Evolutionary conservation across 2,113 vertebrate genomes (phyloP).

Genomic region (Bostrychus sinensis): DNA sequence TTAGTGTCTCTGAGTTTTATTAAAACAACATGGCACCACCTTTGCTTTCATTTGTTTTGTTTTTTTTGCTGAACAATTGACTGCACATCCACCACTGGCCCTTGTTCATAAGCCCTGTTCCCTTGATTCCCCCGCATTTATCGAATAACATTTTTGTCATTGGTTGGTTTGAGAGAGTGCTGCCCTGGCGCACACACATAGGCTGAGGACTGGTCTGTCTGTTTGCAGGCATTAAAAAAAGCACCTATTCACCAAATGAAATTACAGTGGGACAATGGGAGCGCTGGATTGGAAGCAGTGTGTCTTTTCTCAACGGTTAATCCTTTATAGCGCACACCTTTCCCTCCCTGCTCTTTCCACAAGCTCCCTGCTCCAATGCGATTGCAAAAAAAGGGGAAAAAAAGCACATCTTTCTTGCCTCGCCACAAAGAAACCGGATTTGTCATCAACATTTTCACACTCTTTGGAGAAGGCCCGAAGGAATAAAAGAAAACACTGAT

Average conservation of each 20-base stretch:
- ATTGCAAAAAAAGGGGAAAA: too few species aligned
- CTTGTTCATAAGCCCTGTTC: constrained; percentile 16
- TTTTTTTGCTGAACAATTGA: neutral
- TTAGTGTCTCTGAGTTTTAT: too few species aligned
- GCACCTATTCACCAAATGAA: constrained; percentile 80
- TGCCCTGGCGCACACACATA: constrained; percentile 63
- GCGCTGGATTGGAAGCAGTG: constrained; percentile 72
- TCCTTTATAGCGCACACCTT: constrained; percentile 62
- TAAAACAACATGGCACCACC: too few species aligned
- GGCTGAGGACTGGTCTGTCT: constrained; percentile 73
- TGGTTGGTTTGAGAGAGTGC: constrained; percentile 47
- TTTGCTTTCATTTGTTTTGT: too few species aligned
- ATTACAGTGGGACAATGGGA: constrained; percentile 79
- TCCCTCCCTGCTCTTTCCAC: constrained; percentile 41
- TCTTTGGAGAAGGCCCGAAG: constrained; percentile 30
- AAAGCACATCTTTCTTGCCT: constrained; percentile 60
- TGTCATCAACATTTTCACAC: constrained; percentile 67
- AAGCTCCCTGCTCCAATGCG: constrained; percentile 40
- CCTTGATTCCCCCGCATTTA: constrained; percentile 55
- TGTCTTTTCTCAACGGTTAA: constrained; percentile 74
- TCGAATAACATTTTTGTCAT: constrained; percentile 63
- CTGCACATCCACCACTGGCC: neutral
- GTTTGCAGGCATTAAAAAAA: constrained; percentile 70
- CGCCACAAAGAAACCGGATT: constrained; percentile 65
- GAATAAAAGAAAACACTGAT: constrained; percentile 67